Evolutionary conservation across 2,888 invertebrate genomes (phyloP).

Genomic region (Pogonocherus hispidulus): DNA sequence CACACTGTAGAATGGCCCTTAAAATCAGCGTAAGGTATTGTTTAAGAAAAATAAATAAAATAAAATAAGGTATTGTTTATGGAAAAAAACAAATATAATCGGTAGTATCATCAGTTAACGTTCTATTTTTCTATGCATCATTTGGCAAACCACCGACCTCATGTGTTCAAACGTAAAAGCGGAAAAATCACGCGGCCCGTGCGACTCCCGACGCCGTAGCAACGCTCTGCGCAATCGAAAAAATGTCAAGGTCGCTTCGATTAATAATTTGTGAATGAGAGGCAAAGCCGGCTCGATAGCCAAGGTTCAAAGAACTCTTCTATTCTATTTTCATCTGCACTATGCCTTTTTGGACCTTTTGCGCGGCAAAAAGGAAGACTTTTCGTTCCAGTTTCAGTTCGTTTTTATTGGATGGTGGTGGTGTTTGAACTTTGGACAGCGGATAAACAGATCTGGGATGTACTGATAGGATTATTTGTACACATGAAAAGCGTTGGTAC

Average conservation of each 20-base stretch:
- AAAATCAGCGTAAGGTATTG: no score
- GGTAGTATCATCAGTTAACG: no score
- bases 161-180: neutral
- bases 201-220: conserved; percentile 36
- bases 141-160: no score
- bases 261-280: conserved; percentile 67
- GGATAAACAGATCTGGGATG: neutral
- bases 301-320: conserved; percentile 59
- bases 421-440: neutral
- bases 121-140: no score
- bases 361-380: conserved; percentile 23
- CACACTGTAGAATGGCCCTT: no score
- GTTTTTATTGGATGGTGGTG: conserved; percentile 9
- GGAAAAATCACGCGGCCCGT: conserved; percentile 38
- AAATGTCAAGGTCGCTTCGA: conserved; percentile 68
- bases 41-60: no score
- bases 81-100: no score
- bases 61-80: no score
- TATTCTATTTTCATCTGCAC: conserved; percentile 41
- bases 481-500: no score
- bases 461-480: neutral
- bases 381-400: conserved; percentile 20
- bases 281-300: conserved; percentile 47
- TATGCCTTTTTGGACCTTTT: conserved; percentile 15
- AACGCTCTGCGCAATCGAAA: conserved; percentile 58